These are phyloP conservation scores for Microctonus hyperodae DNA, from an alignment of 2,888 invertebrate species.

Conservation along the genomic window DNA sequence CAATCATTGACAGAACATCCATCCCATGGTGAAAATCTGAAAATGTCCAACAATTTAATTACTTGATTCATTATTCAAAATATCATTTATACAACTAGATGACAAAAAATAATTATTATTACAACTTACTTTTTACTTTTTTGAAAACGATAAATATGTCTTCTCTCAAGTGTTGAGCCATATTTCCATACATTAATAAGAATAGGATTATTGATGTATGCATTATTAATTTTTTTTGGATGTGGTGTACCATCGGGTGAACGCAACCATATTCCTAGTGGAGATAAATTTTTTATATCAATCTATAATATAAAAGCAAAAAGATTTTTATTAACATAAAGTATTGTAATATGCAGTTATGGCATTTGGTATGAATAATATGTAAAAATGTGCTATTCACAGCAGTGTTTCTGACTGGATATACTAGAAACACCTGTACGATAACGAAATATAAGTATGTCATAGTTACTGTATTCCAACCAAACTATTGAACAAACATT, in stretches of 20 bases:
- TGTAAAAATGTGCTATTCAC: background rate
- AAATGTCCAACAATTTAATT: conserved; percentile 39
- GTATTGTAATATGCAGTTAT: background rate
- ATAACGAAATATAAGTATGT: background rate
- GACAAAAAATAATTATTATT: too few species aligned
- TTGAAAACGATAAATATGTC: conserved; percentile 67
- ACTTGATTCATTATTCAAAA: background rate
- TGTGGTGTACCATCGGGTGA: conserved; percentile 50
- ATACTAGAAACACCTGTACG: background rate
- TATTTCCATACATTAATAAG: conserved; percentile 70
- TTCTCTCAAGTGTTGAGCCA: conserved; percentile 66
- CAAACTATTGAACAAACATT: background rate
- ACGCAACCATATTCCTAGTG: conserved; percentile 62
- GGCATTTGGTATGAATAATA: background rate
- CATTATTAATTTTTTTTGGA: conserved; percentile 41
- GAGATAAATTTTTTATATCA: conserved; percentile 47
- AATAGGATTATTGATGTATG: conserved; percentile 47
- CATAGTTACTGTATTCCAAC: background rate
- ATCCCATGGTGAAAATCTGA: conserved; percentile 67
- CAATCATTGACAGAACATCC: conserved; percentile 72
- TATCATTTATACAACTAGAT: too few species aligned
- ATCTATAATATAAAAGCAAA: too few species aligned
- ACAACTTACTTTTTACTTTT: conserved; percentile 44
- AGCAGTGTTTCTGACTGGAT: background rate
- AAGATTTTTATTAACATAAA: too few species aligned